A percentile compares a stretch with the other conserved stretches of the same genome.
phyloP scores from a whole-genome alignment of 1,140 invertebrate genomes.

The Trichonephila clavata region DNA sequence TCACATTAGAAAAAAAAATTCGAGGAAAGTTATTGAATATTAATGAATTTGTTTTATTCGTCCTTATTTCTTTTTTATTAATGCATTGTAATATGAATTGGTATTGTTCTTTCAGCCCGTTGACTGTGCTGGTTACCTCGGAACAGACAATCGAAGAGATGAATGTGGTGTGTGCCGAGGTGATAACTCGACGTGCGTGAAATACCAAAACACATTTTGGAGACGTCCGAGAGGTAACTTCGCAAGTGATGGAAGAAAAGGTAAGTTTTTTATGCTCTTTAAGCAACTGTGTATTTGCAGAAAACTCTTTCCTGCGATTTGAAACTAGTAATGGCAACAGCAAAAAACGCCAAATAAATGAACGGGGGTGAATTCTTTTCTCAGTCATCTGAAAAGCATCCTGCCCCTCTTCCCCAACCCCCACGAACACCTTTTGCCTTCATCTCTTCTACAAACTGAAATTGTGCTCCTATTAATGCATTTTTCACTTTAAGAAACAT shows the following conservation, averaged over 20 bases:
- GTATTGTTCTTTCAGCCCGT: constrained; percentile 55
- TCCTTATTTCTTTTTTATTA: background rate
- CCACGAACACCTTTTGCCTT: too few species aligned
- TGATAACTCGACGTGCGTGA: constrained; percentile 77
- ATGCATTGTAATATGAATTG: background rate
- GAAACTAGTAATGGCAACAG: too few species aligned
- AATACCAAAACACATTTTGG: constrained; percentile 69
- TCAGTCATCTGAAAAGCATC: too few species aligned
- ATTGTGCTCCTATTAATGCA: too few species aligned
- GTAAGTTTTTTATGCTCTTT: background rate
- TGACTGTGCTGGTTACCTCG: constrained; percentile 77
- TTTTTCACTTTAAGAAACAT: too few species aligned
- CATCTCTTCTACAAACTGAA: too few species aligned
- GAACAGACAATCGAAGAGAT: constrained; percentile 68
- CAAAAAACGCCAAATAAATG: too few species aligned
- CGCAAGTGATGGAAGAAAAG: background rate
- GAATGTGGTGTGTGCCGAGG: constrained; percentile 77
- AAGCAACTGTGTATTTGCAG: too few species aligned
- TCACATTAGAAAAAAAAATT: too few species aligned
- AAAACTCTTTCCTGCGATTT: background rate
- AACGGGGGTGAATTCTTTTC: too few species aligned
- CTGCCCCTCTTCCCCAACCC: too few species aligned
- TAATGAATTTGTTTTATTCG: background rate
- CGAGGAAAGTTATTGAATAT: too few species aligned
- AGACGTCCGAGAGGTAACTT: constrained; percentile 19